These are phyloP conservation scores for Bruchidius siliquastri DNA, from an alignment of 2,888 invertebrate species.

Conservation along the genomic window DNA sequence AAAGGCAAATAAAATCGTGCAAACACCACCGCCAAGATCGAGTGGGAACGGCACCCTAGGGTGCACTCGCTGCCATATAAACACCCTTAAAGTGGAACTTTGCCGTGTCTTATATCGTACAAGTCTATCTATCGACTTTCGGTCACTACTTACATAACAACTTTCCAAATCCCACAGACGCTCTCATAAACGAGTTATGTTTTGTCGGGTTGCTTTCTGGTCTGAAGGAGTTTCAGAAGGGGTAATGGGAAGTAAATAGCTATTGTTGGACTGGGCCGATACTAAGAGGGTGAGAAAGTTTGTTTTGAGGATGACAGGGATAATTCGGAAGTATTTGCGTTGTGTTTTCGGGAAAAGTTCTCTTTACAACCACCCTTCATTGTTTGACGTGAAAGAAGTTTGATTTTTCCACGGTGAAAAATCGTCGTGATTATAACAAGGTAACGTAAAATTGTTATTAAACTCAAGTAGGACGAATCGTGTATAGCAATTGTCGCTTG, in stretches of 20 bases:
- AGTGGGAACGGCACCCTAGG: slow-evolving; percentile 32
- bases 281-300: background rate
- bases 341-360: no score
- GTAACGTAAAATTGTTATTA: no score
- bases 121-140: slow-evolving; percentile 5
- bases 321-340: no score
- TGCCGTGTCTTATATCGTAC: slow-evolving; percentile 29
- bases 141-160: slow-evolving; percentile 18
- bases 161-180: background rate
- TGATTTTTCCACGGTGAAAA: no score
- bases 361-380: no score
- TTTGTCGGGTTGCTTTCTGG: background rate
- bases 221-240: background rate
- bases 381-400: no score
- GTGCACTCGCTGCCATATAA: slow-evolving; percentile 39
- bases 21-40: slow-evolving; percentile 30
- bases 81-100: slow-evolving; percentile 34
- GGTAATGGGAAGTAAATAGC: background rate
- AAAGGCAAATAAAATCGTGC: slow-evolving; percentile 22
- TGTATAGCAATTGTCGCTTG: no score
- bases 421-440: no score
- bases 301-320: background rate
- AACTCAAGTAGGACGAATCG: no score
- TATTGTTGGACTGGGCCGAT: background rate
- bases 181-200: background rate